These are phyloP conservation scores for Netelia inedita DNA, from an alignment of 2,888 invertebrate genomes.

Conservation along the genomic window DNA sequence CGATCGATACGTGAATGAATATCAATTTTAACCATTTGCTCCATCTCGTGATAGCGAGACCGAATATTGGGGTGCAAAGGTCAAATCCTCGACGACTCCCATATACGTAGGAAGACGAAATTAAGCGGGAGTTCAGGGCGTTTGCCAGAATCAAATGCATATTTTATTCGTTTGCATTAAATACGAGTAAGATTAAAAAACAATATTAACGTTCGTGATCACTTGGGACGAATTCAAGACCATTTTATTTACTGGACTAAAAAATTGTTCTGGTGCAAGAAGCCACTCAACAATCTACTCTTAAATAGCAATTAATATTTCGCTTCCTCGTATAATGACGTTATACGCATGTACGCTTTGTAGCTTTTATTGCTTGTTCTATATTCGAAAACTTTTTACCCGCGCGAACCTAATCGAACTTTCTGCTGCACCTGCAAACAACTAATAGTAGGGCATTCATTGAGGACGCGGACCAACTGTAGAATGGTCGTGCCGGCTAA, in stretches of 20 bases:
- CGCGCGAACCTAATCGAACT: no score
- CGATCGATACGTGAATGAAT: conserved; percentile 23
- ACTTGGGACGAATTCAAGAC: neutral
- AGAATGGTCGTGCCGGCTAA: no score
- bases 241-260: neutral
- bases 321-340: neutral
- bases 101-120: neutral
- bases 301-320: neutral
- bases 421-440: no score
- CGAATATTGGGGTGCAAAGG: conserved; percentile 56
- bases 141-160: conserved; percentile 56
- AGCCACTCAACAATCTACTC: neutral
- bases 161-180: conserved; percentile 14
- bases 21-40: conserved; percentile 56
- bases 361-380: no score
- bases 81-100: conserved; percentile 15
- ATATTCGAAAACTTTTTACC: no score
- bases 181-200: conserved; percentile 18
- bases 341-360: no score
- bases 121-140: neutral
- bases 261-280: neutral
- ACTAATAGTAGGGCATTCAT: no score
- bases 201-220: neutral
- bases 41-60: conserved; percentile 9
- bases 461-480: no score